These are phyloP conservation scores for Rhizomys pruinosus DNA, from an alignment of 2,113 vertebrate species.

Conservation along the genomic window DNA sequence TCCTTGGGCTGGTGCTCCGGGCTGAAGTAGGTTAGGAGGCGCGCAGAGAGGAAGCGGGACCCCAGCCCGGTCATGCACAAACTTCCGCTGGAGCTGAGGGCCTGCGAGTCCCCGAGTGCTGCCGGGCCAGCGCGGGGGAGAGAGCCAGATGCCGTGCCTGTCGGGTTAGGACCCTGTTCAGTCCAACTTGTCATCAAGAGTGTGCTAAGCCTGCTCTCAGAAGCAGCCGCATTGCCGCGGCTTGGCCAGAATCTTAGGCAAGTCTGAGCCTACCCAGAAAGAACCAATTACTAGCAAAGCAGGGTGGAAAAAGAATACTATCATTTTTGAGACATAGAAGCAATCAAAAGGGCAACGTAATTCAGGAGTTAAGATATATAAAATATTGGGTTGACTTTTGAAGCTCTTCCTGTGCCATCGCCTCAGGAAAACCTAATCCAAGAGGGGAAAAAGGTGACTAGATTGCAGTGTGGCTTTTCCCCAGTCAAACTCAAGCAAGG, in stretches of 20 bases:
- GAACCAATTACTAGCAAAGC: neutral
- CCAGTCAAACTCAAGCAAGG: neutral
- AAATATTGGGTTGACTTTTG: neutral
- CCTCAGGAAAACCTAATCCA: neutral
- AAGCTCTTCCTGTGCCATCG: neutral
- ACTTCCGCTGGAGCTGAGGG: neutral
- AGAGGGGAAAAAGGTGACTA: neutral
- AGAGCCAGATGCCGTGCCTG: neutral
- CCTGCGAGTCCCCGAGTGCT: neutral
- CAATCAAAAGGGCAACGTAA: neutral
- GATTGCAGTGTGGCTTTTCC: neutral
- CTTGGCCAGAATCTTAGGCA: neutral
- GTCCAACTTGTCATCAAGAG: slow-evolving; percentile 49
- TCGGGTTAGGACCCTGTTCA: neutral
- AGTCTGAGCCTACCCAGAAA: neutral
- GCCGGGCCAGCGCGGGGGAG: neutral
- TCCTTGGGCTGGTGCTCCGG: neutral
- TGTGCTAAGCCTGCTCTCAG: neutral
- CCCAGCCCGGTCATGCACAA: slow-evolving; percentile 20
- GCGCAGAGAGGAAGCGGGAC: slow-evolving; percentile 49
- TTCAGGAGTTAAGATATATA: neutral
- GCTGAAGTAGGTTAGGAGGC: neutral
- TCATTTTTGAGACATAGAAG: neutral
- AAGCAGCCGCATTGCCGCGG: slow-evolving; percentile 61
- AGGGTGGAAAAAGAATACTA: neutral